Evolutionary conservation across 1,140 invertebrate species (phyloP).

Genomic region (Eciton burchellii): DNA sequence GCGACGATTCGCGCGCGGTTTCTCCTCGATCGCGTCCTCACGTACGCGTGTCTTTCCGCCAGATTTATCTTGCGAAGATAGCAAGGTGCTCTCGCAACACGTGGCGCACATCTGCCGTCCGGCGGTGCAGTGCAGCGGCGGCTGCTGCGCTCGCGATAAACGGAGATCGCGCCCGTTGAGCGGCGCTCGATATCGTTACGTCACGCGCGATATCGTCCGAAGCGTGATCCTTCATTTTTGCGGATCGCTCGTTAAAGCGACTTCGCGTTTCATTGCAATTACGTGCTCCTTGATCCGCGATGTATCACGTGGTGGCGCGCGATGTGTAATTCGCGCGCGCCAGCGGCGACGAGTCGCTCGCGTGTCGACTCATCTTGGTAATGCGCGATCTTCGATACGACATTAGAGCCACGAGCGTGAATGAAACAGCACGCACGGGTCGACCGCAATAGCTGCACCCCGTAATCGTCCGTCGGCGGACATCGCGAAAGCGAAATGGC

Average conservation of each 20-base stretch:
- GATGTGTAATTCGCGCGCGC: not conserved
- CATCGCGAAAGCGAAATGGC: conserved; percentile 66
- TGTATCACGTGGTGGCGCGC: not conserved
- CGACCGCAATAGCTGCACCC: conserved; percentile 30
- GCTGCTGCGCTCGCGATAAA: not conserved
- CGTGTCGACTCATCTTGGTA: conserved; percentile 32
- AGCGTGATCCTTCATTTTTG: conserved; percentile 13
- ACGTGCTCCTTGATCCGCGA: not conserved
- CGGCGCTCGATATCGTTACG: not conserved
- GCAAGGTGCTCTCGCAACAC: conserved; percentile 28
- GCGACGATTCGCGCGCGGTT: conserved; percentile 13
- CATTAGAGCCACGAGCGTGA: conserved; percentile 50
- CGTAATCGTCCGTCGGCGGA: conserved; percentile 38
- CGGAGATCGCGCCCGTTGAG: conserved; percentile 8
- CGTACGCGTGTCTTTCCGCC: conserved; percentile 1
- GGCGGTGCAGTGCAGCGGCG: not conserved
- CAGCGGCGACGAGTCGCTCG: conserved; percentile 3
- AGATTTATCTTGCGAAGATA: conserved; percentile 51
- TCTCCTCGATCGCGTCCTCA: conserved; percentile 15
- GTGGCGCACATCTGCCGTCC: conserved; percentile 38
- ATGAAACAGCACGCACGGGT: not conserved
- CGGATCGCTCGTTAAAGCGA: not conserved
- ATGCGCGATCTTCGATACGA: conserved; percentile 24
- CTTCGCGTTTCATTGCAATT: not conserved
- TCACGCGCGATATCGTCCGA: not conserved